Evolutionary conservation across 1,140 invertebrate species (phyloP), one percentile per base, ranked within the genome.

Genomic region (Drosophila pachea): DNA sequence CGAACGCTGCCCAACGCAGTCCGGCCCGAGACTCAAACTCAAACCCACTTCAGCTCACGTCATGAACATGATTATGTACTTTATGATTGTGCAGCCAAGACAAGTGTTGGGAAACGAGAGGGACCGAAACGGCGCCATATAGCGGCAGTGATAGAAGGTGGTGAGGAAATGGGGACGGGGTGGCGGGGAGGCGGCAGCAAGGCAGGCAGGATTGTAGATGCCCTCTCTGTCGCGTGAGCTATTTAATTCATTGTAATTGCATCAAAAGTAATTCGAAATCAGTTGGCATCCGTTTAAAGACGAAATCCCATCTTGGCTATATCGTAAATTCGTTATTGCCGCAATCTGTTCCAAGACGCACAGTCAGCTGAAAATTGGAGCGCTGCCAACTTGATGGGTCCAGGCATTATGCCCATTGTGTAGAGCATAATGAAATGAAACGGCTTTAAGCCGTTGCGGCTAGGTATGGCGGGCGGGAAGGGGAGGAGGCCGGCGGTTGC

Each of bases 41-140:
- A 32, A 31, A 33, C 53, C 79, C 75, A 84, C 79, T 84, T 84
- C 62, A 84, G 68, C 63, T 68, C 79, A 83, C 79, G 79, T 83
- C 79, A 83, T 83, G 79, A 83, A 83, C 79, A 83, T 78, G 79
- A 83, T 83, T 83, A 84, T 84, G 79, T 78, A 83, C 79, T 83
- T 83, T 83, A 83, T 83, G 76, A 84, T 84, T 83, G 79, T 84
- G 79, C 73, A 78, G 68, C 7, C 50, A 52, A 59, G 64, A 70
- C 62, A 63, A 75, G 76, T 45, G 22, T 22, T 22, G 29, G 31
- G 56, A 55, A 31, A 31, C 29, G 40, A 16, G 40, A 12, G 43
- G 7, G 7, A 47, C 8, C 22, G 8, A 29, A 16, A 29, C 8
- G 0, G 45, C 11, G 45, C 6, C 14, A 6, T 4, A 29, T 16